These are phyloP conservation scores for Pygoscelis adeliae DNA, from an alignment of 2,113 vertebrate species.

Conservation along the genomic window DNA sequence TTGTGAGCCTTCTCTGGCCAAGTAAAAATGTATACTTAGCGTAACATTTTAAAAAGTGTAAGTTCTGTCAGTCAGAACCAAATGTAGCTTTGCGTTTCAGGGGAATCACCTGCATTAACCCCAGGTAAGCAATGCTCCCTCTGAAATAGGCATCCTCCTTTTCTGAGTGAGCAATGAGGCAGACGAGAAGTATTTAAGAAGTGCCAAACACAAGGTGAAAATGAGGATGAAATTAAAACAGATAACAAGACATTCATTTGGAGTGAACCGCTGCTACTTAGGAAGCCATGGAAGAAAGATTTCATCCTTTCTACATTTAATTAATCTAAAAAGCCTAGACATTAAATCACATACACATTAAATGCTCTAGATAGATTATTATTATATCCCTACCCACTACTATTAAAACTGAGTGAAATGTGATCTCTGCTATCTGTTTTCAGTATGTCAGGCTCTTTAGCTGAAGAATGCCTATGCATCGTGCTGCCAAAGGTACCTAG, in stretches of 20 bases:
- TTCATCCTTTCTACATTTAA: background rate
- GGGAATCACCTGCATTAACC: background rate
- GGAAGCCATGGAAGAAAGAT: background rate
- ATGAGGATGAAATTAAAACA: conserved; percentile 26
- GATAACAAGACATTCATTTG: background rate
- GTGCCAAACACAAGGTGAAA: background rate
- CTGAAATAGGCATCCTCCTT: background rate
- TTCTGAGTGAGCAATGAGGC: background rate
- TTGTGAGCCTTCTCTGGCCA: background rate
- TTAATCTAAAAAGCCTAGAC: conserved; percentile 3
- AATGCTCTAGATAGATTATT: conserved; percentile 7
- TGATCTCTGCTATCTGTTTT: conserved; percentile 11
- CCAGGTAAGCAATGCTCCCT: background rate
- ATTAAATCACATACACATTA: conserved; percentile 19
- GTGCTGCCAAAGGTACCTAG: conserved; percentile 52
- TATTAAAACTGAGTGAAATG: conserved; percentile 43
- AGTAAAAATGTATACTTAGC: background rate
- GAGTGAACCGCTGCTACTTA: background rate
- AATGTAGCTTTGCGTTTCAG: background rate
- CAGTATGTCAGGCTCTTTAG: conserved; percentile 6
- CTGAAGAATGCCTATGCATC: background rate
- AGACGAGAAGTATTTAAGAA: background rate
- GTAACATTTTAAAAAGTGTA: background rate
- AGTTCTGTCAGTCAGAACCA: background rate
- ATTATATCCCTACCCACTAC: background rate